Conservation (phyloP, 2,113 vertebrate species). For the Alouatta palliata region DNA sequence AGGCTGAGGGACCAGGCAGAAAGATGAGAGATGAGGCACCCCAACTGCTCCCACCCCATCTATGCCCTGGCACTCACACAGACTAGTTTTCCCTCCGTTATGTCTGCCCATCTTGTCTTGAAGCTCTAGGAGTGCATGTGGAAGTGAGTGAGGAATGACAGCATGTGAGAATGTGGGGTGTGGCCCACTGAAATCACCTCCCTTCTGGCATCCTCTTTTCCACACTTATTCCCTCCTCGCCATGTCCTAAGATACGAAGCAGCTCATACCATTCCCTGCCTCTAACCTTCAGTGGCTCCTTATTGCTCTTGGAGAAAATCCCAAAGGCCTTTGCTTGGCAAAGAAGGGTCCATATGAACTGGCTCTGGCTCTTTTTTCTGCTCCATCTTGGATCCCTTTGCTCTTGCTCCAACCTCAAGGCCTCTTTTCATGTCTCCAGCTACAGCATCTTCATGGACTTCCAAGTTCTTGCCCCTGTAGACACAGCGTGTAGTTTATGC, state of each 20-base stretch:
- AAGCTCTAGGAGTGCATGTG: not conserved
- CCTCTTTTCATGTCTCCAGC: not conserved
- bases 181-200: rapidly evolving
- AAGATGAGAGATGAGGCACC: not conserved
- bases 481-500: not conserved
- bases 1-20: not conserved
- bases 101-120: not conserved
- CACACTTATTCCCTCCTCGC: not conserved
- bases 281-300: not conserved
- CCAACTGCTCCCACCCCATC: not conserved
- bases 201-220: not conserved
- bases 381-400: not conserved
- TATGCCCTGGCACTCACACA: too few species aligned
- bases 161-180: rapidly evolving
- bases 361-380: not conserved
- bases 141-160: rapidly evolving
- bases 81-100: not conserved
- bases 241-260: not conserved
- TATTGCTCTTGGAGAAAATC: not conserved
- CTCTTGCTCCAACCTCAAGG: not conserved
- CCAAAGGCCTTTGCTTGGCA: not conserved
- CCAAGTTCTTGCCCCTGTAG: not conserved
- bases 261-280: not conserved
- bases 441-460: not conserved
- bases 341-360: not conserved